Base-by-base conservation (phyloP, 2,888 invertebrate genomes). In the Drosophila bunnanda region DNA sequence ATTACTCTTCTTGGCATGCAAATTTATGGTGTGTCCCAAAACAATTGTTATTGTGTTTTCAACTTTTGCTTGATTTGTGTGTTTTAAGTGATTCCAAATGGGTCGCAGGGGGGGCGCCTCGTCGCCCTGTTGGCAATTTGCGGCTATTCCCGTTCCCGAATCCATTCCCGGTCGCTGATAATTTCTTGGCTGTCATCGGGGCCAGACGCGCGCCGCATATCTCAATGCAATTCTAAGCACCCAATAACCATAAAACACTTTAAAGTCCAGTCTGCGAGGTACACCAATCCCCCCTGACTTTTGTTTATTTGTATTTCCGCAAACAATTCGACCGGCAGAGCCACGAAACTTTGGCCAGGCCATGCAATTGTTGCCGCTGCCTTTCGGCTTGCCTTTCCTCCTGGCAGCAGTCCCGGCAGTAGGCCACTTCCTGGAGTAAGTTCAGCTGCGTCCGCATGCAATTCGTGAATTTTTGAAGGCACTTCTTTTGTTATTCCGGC, bases 1-100 rank as follows among this genome's bases (percentile, higher is more conserved):
- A 67, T 70, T 67, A 71, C 57, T 76, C 74, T 76, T 62, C 75
- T 80, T 89, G 90, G 80, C 87, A 90, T 90, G 89, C 79, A 89
- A 89, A 89, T 89, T 89, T 89, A 89, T 89, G 90, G 87, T 83
- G 82, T 89, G 80, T 83, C 88, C 87, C 89, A 77, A 86, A 90
- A 90, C 90, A 89, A 89, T 88, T 89, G 88, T 89, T 88, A 84
- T 84, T 85, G 88, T 89, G 88, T 89, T 85, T 75, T 87, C 80
- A 89, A 89, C 85, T 87, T 89, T 84, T 80, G 89, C 87, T 85
- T 85, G 85, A 85, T 89, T 85, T 85, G 85, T 85, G 85, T 82
- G 67, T 84, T 85, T 85, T 89, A 85, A 89, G 85, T 85, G 88
- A 85, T 85, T 87, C 84, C 82, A 77, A 89, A 89, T 88, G 88